Conservation (phyloP, 37 sponge, comb jelly and placozoan species). For the Haliclona indistincta region DNA sequence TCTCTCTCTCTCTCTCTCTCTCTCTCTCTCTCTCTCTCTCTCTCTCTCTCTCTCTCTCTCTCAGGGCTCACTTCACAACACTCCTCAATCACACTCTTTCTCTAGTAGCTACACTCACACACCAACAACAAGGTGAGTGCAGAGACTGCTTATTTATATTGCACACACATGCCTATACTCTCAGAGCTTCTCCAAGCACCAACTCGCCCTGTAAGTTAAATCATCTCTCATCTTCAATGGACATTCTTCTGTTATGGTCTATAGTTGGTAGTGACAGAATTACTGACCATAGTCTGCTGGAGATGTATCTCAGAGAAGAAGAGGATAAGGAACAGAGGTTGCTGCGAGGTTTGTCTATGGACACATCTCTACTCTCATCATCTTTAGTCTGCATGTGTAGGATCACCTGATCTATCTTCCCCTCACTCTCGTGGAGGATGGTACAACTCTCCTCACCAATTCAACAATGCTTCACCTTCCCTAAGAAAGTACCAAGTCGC, state of each 20-base stretch:
- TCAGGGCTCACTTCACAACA: constrained; percentile 20
- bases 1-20: neutral
- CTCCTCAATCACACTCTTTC: constrained; percentile 22
- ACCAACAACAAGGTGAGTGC: constrained; percentile 18
- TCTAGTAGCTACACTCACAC: constrained; percentile 18
- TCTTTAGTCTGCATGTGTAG: neutral
- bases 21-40: too few species aligned
- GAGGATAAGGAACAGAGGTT: constrained; percentile 51
- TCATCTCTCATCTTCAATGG: neutral
- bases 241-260: neutral
- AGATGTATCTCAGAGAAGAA: constrained; percentile 40
- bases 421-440: neutral
- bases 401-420: neutral
- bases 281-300: constrained; percentile 27
- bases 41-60: neutral
- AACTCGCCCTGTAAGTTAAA: constrained; percentile 32
- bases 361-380: neutral
- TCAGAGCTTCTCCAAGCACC: constrained; percentile 5
- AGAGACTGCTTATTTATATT: neutral
- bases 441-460: neutral
- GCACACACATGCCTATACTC: neutral
- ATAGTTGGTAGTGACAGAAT: constrained; percentile 35
- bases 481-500: constrained; percentile 44
- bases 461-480: neutral
- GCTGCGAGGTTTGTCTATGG: constrained; percentile 8